Percentiles rank a stretch among this genome's conserved stretches.
Conservation (phyloP, 35 echinoderm and acorn worm species). For the Lytechinus variegatus region DNA sequence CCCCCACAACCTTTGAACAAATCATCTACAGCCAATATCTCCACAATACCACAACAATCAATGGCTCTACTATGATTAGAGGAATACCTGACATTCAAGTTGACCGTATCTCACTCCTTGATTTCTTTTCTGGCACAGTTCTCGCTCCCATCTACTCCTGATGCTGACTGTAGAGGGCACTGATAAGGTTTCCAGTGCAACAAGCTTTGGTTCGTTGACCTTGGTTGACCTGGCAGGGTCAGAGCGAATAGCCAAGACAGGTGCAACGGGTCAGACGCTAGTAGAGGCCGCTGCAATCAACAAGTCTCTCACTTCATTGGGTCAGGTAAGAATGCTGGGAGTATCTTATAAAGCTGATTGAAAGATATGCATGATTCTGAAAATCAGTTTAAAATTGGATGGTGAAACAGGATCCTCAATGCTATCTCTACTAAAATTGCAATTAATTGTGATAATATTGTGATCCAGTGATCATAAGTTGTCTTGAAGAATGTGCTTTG, state of each 20-base stretch:
- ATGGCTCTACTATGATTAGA: too few species aligned
- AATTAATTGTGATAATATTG: too few species aligned
- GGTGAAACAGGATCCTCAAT: too few species aligned
- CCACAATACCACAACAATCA: too few species aligned
- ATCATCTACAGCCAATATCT: too few species aligned
- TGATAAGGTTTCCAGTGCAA: constrained; percentile 90
- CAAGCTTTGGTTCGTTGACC: constrained; percentile 85
- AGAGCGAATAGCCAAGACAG: constrained; percentile 93
- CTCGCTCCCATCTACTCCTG: constrained; percentile 92
- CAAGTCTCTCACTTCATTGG: constrained; percentile 88
- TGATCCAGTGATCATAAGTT: too few species aligned
- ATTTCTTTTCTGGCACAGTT: constrained; percentile 52
- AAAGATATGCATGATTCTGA: too few species aligned
- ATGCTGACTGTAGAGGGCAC: constrained; percentile 89
- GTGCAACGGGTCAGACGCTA: constrained; percentile 87
- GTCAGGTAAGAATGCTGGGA: constrained; percentile 72
- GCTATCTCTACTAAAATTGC: too few species aligned
- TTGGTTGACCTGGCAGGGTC: constrained; percentile 94
- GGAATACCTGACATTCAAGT: neutral
- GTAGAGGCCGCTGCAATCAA: constrained; percentile 99
- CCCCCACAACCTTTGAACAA: too few species aligned
- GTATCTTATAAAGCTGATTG: too few species aligned
- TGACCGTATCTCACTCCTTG: neutral
- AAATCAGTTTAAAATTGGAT: too few species aligned
- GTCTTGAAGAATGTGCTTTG: too few species aligned